Percentiles rank a stretch among this genome's conserved stretches.
Conservation (phyloP, 2,888 invertebrate species). For the Thelaira solivaga region DNA sequence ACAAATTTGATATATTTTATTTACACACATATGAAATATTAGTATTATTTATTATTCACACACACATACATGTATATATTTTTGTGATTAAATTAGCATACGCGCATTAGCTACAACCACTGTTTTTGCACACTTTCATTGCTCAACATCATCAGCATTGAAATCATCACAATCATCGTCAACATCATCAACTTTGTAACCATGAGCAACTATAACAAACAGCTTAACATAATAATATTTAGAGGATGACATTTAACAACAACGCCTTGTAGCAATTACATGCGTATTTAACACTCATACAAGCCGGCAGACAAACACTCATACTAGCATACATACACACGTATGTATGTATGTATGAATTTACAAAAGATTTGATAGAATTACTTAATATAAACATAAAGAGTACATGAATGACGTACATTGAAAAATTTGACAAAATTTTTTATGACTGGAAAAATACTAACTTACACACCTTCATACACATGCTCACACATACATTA, state of each 20-base stretch:
- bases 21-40: too few species aligned
- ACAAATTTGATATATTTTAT: conserved; percentile 5
- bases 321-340: not conserved
- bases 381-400: too few species aligned
- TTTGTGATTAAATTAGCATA: conserved; percentile 42
- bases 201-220: conserved; percentile 44
- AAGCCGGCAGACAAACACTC: not conserved
- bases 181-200: conserved; percentile 33
- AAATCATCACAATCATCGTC: conserved; percentile 7
- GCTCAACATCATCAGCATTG: not conserved
- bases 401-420: too few species aligned
- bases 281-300: conserved; percentile 36
- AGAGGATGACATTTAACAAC: conserved; percentile 54
- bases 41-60: too few species aligned
- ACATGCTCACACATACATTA: conserved; percentile 8
- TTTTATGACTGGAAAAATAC: not conserved
- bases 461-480: not conserved
- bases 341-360: not conserved
- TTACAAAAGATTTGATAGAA: too few species aligned
- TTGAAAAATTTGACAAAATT: conserved; percentile 29
- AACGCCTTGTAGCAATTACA: conserved; percentile 53
- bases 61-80: conserved; percentile 1
- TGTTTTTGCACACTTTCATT: not conserved
- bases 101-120: conserved; percentile 29
- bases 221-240: conserved; percentile 49